Evolutionary conservation across 2,113 vertebrate genomes (phyloP), one percentile per base, ranked within the genome.

Genomic region (Asarcornis scutulata): DNA sequence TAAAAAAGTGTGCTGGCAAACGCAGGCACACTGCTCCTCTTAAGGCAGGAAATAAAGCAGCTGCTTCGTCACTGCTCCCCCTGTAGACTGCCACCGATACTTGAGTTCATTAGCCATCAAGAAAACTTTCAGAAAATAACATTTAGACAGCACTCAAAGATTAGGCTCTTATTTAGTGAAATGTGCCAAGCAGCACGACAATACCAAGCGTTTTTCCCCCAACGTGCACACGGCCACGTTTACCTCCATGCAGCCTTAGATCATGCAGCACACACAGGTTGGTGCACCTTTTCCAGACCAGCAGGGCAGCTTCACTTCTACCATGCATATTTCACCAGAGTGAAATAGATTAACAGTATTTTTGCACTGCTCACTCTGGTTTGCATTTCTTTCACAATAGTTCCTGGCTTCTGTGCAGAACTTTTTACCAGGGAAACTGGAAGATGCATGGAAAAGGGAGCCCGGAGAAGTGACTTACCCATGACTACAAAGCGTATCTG

Each of bases 41-140:
- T 11, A 6, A 38, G 69, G 78, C 87, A 94, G 91, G 87, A 95
- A 89, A 89, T 69, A 52, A 25, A 67, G 64, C 8, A 68, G 78
- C 75, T 85, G 93, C 82, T 88, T 75, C 67, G 52, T 80, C 93
- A 80, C 7, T 87, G 82, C 94, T 91, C 87, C 84, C 89, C 95
- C 78, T 95, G 81, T 52, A 69, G 88, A 74, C 46, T 42, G 73
- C 53, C 76, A 21, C 48, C 3, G 17, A 11, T 11, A 5, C 46
- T 63, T 5, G 13, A 46, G 22, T 53, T 75, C 29, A 55, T 62
- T 58, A 42, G 17, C 73, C 25, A 36, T 5, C 66, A 42, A 4
- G 3, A 1, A 89, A 89, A 83, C 59, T 93, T 91, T 31, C 10
- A 62, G 67, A 79, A 84, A 87, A 40, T 23, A 44, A 73, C 46